phyloP scores from a whole-genome alignment of 1,140 invertebrate species.

The Anastrepha obliqua region DNA sequence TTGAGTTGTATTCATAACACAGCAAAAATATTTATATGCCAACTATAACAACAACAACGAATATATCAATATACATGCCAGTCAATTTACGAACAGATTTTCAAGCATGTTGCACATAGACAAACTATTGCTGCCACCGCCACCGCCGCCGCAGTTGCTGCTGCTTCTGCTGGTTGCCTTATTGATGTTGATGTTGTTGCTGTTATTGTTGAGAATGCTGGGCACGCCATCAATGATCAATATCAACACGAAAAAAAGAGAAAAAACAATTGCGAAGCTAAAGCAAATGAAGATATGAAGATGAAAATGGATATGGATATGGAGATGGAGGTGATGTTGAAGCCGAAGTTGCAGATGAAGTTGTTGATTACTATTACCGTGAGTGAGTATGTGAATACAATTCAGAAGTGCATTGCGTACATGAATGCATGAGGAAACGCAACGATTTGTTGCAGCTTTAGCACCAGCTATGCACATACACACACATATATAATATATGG shows the following conservation, averaged over 20 bases:
- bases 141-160: background rate
- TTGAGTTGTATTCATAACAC: conserved; percentile 55
- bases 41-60: background rate
- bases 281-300: background rate
- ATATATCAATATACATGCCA: background rate
- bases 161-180: background rate
- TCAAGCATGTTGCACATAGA: conserved; percentile 18
- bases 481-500: background rate
- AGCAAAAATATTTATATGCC: conserved; percentile 48
- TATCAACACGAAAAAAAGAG: background rate
- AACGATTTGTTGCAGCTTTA: conserved; percentile 29
- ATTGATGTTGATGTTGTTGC: no score
- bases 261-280: background rate
- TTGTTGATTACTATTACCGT: conserved; percentile 45
- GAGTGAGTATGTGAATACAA: background rate
- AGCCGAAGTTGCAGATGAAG: conserved; percentile 45
- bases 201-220: background rate
- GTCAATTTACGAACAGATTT: conserved; percentile 41
- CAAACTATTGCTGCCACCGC: conserved; percentile 5
- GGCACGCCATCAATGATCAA: conserved; percentile 33
- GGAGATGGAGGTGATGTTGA: conserved; percentile 12
- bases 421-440: background rate
- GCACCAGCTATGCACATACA: background rate
- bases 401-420: background rate
- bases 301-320: background rate